Conservation (phyloP, 2,888 invertebrate genomes). For the Sturmia bella region DNA sequence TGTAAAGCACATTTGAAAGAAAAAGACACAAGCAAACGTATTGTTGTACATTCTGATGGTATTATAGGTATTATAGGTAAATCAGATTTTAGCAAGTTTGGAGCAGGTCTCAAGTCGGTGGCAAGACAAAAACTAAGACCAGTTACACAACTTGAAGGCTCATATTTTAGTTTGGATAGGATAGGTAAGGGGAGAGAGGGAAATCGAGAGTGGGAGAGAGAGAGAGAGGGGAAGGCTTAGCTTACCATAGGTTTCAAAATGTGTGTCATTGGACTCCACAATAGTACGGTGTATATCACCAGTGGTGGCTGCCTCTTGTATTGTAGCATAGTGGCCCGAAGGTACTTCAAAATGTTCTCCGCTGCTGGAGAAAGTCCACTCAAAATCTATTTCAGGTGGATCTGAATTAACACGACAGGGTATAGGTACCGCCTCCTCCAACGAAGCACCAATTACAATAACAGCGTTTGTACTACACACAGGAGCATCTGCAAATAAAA, state of each 20-base stretch:
- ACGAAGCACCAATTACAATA: constrained; percentile 91
- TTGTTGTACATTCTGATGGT: constrained; percentile 7
- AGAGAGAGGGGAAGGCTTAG: neutral
- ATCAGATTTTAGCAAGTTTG: too few species aligned
- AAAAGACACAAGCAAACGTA: neutral
- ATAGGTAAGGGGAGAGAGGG: too few species aligned
- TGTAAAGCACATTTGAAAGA: neutral
- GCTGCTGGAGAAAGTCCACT: constrained; percentile 95
- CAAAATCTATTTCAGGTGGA: constrained; percentile 91
- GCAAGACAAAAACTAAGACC: too few species aligned
- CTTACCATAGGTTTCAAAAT: constrained; percentile 81
- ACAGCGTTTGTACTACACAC: constrained; percentile 89
- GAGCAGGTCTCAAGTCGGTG: too few species aligned
- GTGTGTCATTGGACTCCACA: constrained; percentile 81
- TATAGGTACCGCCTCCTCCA: constrained; percentile 91
- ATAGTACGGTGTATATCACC: constrained; percentile 80
- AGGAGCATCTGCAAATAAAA: constrained; percentile 87
- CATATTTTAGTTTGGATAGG: too few species aligned
- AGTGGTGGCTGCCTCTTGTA: constrained; percentile 83
- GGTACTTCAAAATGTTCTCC: constrained; percentile 92
- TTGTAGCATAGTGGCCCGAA: constrained; percentile 84
- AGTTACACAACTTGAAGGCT: too few species aligned
- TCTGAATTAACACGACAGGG: constrained; percentile 94
- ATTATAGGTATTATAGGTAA: too few species aligned
- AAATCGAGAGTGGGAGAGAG: too few species aligned